Conservation (phyloP, 1,140 invertebrate species). For the Wiebesia pumilae region DNA sequence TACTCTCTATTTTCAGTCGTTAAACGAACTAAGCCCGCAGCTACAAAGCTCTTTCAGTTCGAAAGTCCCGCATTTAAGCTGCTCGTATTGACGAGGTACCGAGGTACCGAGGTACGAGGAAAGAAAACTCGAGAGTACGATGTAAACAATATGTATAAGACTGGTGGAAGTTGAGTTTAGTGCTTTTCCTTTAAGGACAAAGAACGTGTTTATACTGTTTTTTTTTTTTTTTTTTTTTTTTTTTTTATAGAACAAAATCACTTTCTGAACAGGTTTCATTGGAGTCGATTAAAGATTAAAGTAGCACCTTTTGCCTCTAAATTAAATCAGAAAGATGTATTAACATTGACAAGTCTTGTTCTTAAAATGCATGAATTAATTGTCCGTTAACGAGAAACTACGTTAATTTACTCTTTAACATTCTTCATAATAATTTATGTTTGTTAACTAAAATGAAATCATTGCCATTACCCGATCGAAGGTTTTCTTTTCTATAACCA, state of each 20-base stretch:
- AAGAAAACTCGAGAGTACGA: not conserved
- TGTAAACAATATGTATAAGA: not conserved
- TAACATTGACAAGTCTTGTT: too few species aligned
- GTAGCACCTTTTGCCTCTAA: not conserved
- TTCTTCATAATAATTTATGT: too few species aligned
- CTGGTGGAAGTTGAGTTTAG: not conserved
- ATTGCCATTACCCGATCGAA: too few species aligned
- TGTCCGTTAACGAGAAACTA: not conserved
- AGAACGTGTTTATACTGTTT: not conserved
- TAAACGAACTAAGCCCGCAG: not conserved
- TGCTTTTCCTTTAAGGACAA: not conserved
- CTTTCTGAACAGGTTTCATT: not conserved
- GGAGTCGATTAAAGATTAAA: not conserved
- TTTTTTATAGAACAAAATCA: too few species aligned
- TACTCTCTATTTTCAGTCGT: not conserved
- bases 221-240: too few species aligned
- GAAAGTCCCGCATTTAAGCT: not conserved
- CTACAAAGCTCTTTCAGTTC: not conserved
- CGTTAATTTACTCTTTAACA: too few species aligned
- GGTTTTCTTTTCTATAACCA: too few species aligned
- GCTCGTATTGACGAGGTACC: not conserved
- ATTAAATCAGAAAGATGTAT: not conserved
- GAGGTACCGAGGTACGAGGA: too few species aligned
- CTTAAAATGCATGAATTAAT: not conserved
- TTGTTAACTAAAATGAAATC: too few species aligned